These are phyloP conservation scores for Pyrgus malvae DNA, from an alignment of 2,888 invertebrate genomes.

Conservation along the genomic window DNA sequence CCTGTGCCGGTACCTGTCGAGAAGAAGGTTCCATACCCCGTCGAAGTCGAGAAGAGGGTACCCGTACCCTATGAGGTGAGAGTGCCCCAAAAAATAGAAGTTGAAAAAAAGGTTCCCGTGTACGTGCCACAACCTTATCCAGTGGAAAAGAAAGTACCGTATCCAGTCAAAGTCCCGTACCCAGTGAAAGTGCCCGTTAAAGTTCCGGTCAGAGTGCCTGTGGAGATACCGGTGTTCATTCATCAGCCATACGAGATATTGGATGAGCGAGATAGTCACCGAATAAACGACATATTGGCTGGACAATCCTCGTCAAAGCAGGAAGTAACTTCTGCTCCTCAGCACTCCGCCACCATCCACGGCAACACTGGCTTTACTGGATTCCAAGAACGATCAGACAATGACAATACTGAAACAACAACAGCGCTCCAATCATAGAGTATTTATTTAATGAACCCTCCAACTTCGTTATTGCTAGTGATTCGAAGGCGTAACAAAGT, in stretches of 20 bases:
- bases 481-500: conserved; percentile 15
- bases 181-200: conserved; percentile 50
- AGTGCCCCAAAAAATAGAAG: conserved; percentile 46
- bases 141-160: conserved; percentile 65
- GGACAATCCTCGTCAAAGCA: conserved; percentile 24
- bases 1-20: conserved; percentile 77
- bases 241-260: conserved; percentile 53
- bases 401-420: conserved; percentile 42
- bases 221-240: conserved; percentile 59
- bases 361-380: conserved; percentile 54
- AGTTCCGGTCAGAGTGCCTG: conserved; percentile 56
- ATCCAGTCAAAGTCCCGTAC: conserved; percentile 56
- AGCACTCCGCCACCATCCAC: conserved; percentile 56
- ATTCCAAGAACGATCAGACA: conserved; percentile 61
- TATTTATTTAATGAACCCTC: conserved; percentile 16
- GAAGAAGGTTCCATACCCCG: conserved; percentile 68
- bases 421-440: conserved; percentile 36
- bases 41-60: conserved; percentile 73
- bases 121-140: conserved; percentile 51
- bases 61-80: conserved; percentile 64
- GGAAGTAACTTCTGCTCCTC: conserved; percentile 39
- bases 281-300: conserved; percentile 27
- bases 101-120: conserved; percentile 63
- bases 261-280: conserved; percentile 35
- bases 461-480: background rate